A percentile compares a stretch with the other conserved stretches of the same genome.
Conservation (phyloP, 1,140 invertebrate species). For the Tribolium madens region DNA sequence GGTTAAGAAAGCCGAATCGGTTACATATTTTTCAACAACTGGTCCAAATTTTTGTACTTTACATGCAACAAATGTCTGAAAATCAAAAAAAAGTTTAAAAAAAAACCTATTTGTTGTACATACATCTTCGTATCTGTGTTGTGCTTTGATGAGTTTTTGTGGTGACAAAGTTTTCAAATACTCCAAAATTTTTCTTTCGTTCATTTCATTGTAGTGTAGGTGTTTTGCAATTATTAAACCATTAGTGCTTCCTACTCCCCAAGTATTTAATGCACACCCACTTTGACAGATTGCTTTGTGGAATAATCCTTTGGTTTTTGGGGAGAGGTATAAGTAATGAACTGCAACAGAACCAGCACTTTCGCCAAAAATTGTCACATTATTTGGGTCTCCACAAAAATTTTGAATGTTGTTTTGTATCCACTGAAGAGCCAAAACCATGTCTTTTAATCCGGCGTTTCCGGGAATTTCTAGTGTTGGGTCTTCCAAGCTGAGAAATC, state of each 20-base stretch:
- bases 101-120: no score
- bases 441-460: slow-evolving; percentile 74
- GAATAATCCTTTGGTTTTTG: slow-evolving; percentile 69
- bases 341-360: slow-evolving; percentile 65
- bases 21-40: slow-evolving; percentile 39
- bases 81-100: background rate
- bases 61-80: background rate
- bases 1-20: slow-evolving; percentile 57
- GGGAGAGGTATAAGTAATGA: slow-evolving; percentile 54
- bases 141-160: slow-evolving; percentile 63
- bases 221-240: slow-evolving; percentile 3
- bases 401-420: slow-evolving; percentile 68
- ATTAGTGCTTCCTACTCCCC: slow-evolving; percentile 65
- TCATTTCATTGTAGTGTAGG: slow-evolving; percentile 14
- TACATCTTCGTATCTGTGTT: slow-evolving; percentile 62
- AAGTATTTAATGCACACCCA: slow-evolving; percentile 68
- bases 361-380: slow-evolving; percentile 67
- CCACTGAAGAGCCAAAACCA: slow-evolving; percentile 70
- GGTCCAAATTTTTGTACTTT: slow-evolving; percentile 33
- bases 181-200: slow-evolving; percentile 51
- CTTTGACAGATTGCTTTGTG: slow-evolving; percentile 72
- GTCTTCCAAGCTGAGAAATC: slow-evolving; percentile 60
- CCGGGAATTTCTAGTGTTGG: slow-evolving; percentile 66
- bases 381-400: slow-evolving; percentile 67
- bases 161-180: slow-evolving; percentile 54